Conservation (phyloP, 1,140 invertebrate genomes). For the Ridgeia piscesae region DNA sequence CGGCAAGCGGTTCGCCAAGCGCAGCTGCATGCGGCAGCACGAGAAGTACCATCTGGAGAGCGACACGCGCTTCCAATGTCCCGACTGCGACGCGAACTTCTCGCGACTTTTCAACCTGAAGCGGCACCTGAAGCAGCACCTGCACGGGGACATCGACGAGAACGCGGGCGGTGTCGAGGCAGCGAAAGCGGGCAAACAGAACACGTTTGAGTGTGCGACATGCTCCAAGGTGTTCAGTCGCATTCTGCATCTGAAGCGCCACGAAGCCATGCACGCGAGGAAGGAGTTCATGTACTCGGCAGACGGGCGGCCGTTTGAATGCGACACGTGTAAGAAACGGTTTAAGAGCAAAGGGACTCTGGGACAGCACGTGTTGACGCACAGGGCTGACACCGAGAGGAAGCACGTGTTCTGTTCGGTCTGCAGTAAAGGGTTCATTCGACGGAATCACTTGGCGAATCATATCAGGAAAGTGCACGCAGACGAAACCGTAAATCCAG, state of each 20-base stretch:
- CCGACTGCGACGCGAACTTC: not conserved
- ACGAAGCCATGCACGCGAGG: not conserved
- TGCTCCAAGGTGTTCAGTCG: not conserved
- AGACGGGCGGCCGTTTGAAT: not conserved
- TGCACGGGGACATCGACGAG: not conserved
- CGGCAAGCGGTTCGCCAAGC: slow-evolving; percentile 84
- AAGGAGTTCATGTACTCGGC: not conserved
- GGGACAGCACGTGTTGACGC: not conserved
- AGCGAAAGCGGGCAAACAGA: not conserved
- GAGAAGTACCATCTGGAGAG: not conserved
- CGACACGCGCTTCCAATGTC: not conserved
- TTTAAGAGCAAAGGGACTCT: not conserved
- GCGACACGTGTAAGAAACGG: not conserved
- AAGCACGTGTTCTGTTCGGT: not conserved
- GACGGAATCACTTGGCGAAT: not conserved
- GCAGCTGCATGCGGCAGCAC: slow-evolving; percentile 60
- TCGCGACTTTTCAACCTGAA: not conserved
- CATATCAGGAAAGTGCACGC: not conserved
- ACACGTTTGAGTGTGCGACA: not conserved
- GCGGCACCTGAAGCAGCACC: not conserved
- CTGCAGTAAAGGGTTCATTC: not conserved
- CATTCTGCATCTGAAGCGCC: not conserved
- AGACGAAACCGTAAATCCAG: not conserved
- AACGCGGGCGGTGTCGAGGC: not conserved
- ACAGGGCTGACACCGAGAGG: not conserved